These are phyloP conservation scores for Micrastur ruficollis DNA, from an alignment of 2,797 vertebrate species.

Conservation along the genomic window DNA sequence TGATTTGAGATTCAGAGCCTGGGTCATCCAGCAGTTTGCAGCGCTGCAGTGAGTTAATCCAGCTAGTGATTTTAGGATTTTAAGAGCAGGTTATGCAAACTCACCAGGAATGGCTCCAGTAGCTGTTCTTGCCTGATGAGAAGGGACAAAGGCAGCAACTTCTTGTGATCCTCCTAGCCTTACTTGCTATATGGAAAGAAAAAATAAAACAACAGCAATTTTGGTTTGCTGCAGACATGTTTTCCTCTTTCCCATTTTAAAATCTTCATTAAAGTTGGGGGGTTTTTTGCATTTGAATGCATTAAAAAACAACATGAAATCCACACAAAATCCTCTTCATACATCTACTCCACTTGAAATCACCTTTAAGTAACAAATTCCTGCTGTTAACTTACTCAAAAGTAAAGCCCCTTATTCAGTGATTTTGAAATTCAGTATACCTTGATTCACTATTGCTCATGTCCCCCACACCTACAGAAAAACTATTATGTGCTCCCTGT, in stretches of 20 bases:
- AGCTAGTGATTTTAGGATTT: not conserved
- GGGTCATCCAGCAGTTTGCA: not conserved
- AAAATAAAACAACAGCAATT: not conserved
- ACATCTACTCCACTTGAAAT: not conserved
- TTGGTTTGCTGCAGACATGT: not conserved
- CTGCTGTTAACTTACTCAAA: not conserved
- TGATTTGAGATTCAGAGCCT: not conserved
- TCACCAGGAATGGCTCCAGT: not conserved
- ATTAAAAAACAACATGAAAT: not conserved
- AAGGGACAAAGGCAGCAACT: not conserved
- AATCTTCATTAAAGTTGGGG: not conserved
- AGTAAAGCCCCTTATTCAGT: not conserved
- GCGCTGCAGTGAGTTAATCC: not conserved
- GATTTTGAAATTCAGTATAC: not conserved
- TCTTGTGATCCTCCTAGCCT: not conserved
- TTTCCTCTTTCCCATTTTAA: not conserved
- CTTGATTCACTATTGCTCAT: rapidly evolving
- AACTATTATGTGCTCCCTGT: not conserved
- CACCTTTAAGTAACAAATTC: not conserved
- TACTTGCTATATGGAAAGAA: not conserved
- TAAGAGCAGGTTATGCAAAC: not conserved
- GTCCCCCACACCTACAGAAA: not conserved
- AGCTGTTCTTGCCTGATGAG: not conserved
- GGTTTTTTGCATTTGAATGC: not conserved
- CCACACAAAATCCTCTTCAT: not conserved